Evolutionary conservation across 2,888 invertebrate species (phyloP), one percentile per base, ranked within the genome.

Genomic region (Melieria omissa): DNA sequence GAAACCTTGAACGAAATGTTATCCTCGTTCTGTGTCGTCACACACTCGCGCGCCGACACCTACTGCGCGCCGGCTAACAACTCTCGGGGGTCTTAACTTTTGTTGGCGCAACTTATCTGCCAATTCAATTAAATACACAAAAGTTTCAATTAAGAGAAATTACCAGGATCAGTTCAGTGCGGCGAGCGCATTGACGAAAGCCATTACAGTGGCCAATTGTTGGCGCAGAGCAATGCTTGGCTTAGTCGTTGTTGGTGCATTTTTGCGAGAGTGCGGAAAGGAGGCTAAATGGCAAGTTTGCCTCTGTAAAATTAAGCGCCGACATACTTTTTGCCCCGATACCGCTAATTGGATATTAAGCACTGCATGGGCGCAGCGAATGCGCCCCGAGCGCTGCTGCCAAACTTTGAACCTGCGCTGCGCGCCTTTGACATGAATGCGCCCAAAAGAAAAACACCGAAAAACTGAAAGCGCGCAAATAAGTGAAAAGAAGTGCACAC

Each of bases 321-420:
- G 16, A 46, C 57, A 14, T 63, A 52, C 70, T 54, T 72, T 76
- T 76, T 65, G 54, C 54, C 44, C 29, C 16, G 29, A 65, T 71
- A 62, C 29, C 66, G 71, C 62, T 80, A 80, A 80, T 81, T 72
- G 77, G 74, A 76, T 75, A 79, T 81, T 77, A 77, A 78, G 79
- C 76, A 55, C 68, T 68, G 60, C 41, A 14, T 41, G 14, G 16
- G 29, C n/a, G 41, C 10, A 41, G 14, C 12, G 57, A 57, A 6
- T 29, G 10, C 14, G 29, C n/a, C 16, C 52, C 14, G n/a, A 52
- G 52, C 10, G 14, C 52, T 52, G 10, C 12, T 12, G 7, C n/a
- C 12, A 52, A 52, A 9, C 52, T 29, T 52, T 52, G 52, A 29
- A 29, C 29, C 29, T 29, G 29, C 29, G 29, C 29, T 6, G 52